These are phyloP conservation scores for Callocephalon fimbriatum DNA, from an alignment of 2,113 vertebrate species.

Conservation along the genomic window DNA sequence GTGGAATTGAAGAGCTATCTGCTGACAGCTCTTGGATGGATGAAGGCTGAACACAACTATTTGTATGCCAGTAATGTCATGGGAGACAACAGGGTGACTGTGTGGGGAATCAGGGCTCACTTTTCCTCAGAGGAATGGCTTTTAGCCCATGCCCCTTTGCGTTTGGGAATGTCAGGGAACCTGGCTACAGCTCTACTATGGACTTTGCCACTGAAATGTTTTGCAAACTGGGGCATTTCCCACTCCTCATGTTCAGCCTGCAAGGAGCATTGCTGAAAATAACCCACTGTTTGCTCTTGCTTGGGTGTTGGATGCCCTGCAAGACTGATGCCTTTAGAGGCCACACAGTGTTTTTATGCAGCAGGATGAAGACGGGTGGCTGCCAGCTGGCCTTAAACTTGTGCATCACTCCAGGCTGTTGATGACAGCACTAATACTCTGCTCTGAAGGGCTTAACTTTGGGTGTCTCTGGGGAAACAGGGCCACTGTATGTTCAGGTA, in stretches of 20 bases:
- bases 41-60: not conserved
- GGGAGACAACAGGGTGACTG: not conserved
- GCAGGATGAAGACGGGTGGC: not conserved
- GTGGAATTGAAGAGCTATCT: not conserved
- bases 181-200: not conserved
- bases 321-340: not conserved
- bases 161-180: not conserved
- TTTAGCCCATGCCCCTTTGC: not conserved
- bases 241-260: not conserved
- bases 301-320: no score
- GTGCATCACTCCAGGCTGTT: not conserved
- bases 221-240: not conserved
- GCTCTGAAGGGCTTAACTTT: not conserved
- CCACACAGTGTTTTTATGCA: accelerated
- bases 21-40: not conserved
- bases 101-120: not conserved
- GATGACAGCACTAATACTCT: accelerated
- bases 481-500: not conserved
- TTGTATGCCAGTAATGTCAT: not conserved
- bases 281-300: not conserved
- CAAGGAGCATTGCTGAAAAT: not conserved
- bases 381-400: not conserved
- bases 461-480: not conserved
- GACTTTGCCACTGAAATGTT: not conserved
- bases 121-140: not conserved